Evolutionary conservation across 2,888 invertebrate genomes (phyloP).

Genomic region (Actias luna): DNA sequence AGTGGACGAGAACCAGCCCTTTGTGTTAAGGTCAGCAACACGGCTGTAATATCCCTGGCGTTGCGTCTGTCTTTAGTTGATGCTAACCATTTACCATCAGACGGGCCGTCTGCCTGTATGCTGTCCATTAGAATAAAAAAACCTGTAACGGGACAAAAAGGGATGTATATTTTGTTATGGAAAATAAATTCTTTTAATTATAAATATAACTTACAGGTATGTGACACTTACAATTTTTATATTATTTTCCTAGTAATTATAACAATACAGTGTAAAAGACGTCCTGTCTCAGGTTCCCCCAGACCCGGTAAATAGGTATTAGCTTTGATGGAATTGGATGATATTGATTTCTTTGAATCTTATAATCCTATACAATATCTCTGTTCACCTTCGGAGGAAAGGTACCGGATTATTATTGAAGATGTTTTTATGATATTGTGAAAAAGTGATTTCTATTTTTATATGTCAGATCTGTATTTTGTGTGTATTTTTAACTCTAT

Average conservation of each 20-base stretch:
- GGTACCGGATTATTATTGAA: neutral
- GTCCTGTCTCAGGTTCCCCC: constrained; percentile 30
- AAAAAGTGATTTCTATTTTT: neutral
- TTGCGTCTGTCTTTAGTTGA: too few species aligned
- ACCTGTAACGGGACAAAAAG: too few species aligned
- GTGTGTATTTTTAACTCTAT: neutral
- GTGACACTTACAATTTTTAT: too few species aligned
- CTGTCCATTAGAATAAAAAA: too few species aligned
- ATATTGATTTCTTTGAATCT: constrained; percentile 41
- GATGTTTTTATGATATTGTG: neutral
- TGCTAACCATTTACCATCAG: too few species aligned
- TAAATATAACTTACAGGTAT: too few species aligned
- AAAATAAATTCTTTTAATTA: too few species aligned
- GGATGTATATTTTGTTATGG: too few species aligned
- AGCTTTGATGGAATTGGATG: constrained; percentile 43
- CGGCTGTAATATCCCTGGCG: too few species aligned
- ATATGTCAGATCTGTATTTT: neutral
- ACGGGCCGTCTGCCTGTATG: too few species aligned
- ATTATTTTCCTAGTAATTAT: neutral
- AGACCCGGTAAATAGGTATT: constrained; percentile 39
- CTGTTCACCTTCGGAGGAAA: constrained; percentile 9
- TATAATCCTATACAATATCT: constrained; percentile 22
- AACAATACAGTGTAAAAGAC: constrained; percentile 32
- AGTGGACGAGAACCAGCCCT: too few species aligned
- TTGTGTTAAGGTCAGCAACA: too few species aligned